Base-by-base conservation (phyloP, 2,113 vertebrate genomes). In the Strix aluco region DNA sequence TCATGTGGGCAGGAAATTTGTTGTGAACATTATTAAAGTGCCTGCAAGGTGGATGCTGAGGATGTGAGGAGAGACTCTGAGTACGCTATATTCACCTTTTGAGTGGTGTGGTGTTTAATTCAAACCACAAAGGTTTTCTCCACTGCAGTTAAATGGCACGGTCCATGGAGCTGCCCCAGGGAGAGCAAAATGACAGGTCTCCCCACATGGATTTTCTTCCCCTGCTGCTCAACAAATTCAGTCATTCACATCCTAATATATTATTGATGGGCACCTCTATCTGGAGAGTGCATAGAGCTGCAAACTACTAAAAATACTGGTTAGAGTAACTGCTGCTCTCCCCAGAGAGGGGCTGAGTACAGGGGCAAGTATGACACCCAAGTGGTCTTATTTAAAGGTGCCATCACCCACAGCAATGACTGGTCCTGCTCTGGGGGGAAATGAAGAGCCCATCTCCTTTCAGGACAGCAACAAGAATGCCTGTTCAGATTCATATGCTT, bases 321-420 rank as follows among this genome's bases (percentile, higher is more conserved):
- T 57, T 69, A 40, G 67, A 86, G 69, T 74, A 92, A 71, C 51
- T 57, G 47, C n/a, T 69, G 32, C 44, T 69, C 10, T 72, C n/a
- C 36, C 46, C 54, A 71, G 44, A 90, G 34, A 52, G n/a, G 47
- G 40, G 15, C 11, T 79, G 71, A 66, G 5, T 13, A 13, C 5
- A 3, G 19, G 19, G 5, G 2, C 0, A 0, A 63, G 32, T 3
- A 10, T 86, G 74, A 72, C 55, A 59, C 10, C 11, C n/a, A 67
- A 32, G 17, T 10, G 15, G 18, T 46, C 87, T 91, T 70, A 70
- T 57, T 91, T 81, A n/a, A 90, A 78, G 58, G 57, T 36, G 18
- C 36, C 63, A 42, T 51, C 54, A 74, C 49, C 17, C 42, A 57
- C 59, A 62, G 72, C 83, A 73, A 66, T 7, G 72, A 46, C 42